These are phyloP conservation scores for Epiblema foenella DNA, from an alignment of 2,888 invertebrate genomes.

Conservation along the genomic window DNA sequence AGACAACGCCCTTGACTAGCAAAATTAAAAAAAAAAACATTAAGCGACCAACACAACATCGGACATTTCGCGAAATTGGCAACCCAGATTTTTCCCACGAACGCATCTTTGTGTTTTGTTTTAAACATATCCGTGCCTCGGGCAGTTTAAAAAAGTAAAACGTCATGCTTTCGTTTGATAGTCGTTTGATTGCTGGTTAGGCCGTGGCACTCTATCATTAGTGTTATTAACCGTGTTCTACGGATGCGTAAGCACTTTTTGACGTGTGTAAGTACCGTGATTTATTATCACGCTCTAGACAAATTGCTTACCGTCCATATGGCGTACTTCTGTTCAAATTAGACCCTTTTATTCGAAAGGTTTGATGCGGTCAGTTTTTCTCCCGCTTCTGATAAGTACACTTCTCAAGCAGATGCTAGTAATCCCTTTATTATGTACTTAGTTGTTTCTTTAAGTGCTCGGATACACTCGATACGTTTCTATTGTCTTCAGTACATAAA, in stretches of 20 bases:
- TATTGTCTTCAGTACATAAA: conserved; percentile 5
- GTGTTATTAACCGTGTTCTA: conserved; percentile 68
- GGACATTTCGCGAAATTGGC: conserved; percentile 70
- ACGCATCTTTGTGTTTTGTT: conserved; percentile 64
- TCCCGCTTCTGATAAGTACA: conserved; percentile 13
- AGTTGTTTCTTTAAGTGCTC: neutral
- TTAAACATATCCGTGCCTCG: conserved; percentile 74
- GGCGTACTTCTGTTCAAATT: conserved; percentile 56
- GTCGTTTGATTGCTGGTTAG: conserved; percentile 72
- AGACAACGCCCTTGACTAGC: conserved; percentile 47
- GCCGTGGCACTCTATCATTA: conserved; percentile 72
- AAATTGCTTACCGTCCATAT: conserved; percentile 57
- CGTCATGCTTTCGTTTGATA: conserved; percentile 73
- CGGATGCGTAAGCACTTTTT: conserved; percentile 71
- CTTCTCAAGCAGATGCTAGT: neutral
- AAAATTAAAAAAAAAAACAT: conserved; percentile 40
- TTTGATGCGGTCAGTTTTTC: conserved; percentile 34
- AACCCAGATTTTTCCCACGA: conserved; percentile 78
- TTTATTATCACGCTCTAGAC: conserved; percentile 66
- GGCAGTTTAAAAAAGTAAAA: conserved; percentile 65
- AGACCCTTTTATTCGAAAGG: conserved; percentile 45
- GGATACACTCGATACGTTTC: conserved; percentile 3
- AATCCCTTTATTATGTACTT: conserved; percentile 17
- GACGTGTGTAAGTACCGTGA: conserved; percentile 73
- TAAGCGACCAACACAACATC: conserved; percentile 38